Conservation (phyloP, 2,888 invertebrate genomes). For the Prenolepis imparis region DNA sequence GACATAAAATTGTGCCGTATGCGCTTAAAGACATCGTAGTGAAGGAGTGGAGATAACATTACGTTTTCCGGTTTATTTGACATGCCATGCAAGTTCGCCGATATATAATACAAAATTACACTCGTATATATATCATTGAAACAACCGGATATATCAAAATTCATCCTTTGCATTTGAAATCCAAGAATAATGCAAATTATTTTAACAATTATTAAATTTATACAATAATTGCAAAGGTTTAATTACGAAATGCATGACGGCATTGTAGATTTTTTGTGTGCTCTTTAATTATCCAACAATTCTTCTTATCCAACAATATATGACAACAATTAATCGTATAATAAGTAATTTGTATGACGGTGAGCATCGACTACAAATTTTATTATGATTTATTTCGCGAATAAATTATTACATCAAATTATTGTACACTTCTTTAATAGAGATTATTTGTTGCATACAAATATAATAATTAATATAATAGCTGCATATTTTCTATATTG, state of each 20-base stretch:
- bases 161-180: neutral
- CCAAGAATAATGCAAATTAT: neutral
- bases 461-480: neutral
- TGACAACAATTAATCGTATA: neutral
- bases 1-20: slow-evolving; percentile 34
- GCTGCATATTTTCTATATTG: neutral
- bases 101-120: slow-evolving; percentile 10
- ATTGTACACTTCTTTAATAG: neutral
- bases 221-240: neutral
- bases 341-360: neutral
- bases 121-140: neutral
- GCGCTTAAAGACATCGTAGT: slow-evolving; percentile 39
- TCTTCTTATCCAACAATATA: neutral
- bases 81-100: neutral
- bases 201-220: neutral
- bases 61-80: slow-evolving; percentile 42
- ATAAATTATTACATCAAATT: slow-evolving; percentile 1
- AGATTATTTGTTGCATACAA: slow-evolving; percentile 13
- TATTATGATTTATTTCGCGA: neutral
- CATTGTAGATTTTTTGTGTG: neutral
- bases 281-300: too few relatives aligned
- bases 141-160: neutral
- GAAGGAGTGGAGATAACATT: slow-evolving; percentile 44
- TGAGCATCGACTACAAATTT: neutral
- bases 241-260: neutral